phyloP scores from a whole-genome alignment of 2,113 vertebrate genomes.

The Elgaria multicarinata region DNA sequence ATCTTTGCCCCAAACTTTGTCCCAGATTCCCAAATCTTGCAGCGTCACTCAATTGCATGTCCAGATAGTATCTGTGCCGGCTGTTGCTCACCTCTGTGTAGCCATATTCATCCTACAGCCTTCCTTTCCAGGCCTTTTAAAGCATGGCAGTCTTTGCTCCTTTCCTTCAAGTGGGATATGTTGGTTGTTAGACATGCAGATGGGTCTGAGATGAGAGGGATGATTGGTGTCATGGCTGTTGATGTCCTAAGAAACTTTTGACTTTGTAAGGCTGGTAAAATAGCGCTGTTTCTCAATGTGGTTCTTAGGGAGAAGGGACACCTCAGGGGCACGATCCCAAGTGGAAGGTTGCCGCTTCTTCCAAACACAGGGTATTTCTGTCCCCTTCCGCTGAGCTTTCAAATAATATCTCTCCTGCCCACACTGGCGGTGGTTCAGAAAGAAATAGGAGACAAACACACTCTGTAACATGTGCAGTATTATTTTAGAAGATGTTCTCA shows the following conservation, averaged over 20 bases:
- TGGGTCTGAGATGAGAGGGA: not conserved
- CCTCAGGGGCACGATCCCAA: not conserved
- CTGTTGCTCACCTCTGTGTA: not conserved
- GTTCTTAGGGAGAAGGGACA: not conserved
- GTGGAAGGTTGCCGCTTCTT: not conserved
- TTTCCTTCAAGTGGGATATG: not conserved
- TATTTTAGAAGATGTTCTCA: not conserved
- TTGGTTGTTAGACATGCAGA: not conserved
- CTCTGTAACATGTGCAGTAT: not conserved
- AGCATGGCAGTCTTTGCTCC: not conserved
- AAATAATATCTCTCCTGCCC: not conserved
- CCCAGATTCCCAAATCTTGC: not conserved
- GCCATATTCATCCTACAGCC: not conserved
- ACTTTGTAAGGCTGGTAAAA: too few relatives aligned
- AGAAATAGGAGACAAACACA: not conserved
- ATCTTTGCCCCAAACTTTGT: not conserved
- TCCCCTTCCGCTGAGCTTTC: not conserved
- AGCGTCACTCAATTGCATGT: not conserved
- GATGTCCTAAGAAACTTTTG: not conserved
- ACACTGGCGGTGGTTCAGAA: not conserved
- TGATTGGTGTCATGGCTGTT: not conserved
- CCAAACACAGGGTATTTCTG: not conserved
- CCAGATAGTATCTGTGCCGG: not conserved
- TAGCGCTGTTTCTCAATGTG: too few relatives aligned
- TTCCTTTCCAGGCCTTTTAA: not conserved